Evolutionary conservation across 2,797 vertebrate species (phyloP).

Genomic region (Vipera ursinii): DNA sequence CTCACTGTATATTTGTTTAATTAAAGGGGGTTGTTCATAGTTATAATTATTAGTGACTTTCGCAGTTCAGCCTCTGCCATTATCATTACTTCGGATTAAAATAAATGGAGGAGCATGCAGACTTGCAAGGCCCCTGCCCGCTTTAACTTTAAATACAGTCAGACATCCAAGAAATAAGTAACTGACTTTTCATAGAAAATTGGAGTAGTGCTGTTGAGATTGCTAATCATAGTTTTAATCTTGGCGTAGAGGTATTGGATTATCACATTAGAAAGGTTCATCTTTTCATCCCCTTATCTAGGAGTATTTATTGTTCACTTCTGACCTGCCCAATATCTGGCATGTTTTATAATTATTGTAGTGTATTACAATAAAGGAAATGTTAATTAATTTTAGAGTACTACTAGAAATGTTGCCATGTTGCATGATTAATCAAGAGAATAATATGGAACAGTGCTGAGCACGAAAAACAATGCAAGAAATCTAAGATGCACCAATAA

Average conservation of each 20-base stretch:
- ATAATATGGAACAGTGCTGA: background rate
- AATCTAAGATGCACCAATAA: background rate
- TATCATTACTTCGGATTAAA: background rate
- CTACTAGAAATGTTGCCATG: background rate
- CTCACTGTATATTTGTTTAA: background rate
- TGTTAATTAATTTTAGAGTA: constrained; percentile 2
- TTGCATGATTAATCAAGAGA: background rate
- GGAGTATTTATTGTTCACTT: background rate
- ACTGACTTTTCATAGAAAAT: background rate
- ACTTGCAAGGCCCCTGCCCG: background rate
- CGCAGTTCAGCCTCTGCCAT: background rate
- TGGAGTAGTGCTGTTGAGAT: background rate
- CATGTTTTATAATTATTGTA: background rate
- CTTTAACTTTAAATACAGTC: background rate
- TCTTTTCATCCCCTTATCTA: background rate
- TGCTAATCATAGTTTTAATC: background rate
- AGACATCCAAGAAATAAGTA: background rate
- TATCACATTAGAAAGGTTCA: background rate
- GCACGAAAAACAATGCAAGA: background rate
- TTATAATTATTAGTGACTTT: background rate
- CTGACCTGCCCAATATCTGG: background rate
- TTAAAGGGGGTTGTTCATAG: background rate
- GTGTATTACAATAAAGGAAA: background rate
- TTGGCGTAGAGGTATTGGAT: background rate
- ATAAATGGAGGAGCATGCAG: background rate